Percentiles rank a stretch among this genome's conserved stretches.
Evolutionary conservation across 1,140 invertebrate species (phyloP).

Genomic region (Formica exsecta): DNA sequence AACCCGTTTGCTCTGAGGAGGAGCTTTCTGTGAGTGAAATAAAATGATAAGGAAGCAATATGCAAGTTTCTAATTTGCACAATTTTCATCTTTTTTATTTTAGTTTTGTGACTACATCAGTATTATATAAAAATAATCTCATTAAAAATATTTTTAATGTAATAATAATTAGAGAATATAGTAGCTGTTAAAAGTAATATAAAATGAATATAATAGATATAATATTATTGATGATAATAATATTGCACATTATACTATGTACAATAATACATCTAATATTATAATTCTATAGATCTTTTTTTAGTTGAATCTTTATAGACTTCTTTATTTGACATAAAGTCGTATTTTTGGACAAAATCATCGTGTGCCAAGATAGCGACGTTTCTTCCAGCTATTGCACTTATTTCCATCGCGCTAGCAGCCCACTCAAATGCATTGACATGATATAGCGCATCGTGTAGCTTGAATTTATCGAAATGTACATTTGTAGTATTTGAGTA

Average conservation of each 20-base stretch:
- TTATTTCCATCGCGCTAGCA: slow-evolving; percentile 92
- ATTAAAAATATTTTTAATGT: not conserved
- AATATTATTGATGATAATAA: no score
- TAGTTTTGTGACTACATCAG: no score
- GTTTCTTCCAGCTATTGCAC: slow-evolving; percentile 89
- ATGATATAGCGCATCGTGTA: slow-evolving; percentile 88
- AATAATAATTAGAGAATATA: no score
- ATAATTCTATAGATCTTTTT: slow-evolving; percentile 40
- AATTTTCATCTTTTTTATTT: no score
- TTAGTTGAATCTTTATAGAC: not conserved
- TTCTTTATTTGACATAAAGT: slow-evolving; percentile 10
- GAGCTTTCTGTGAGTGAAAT: no score
- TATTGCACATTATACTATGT: not conserved
- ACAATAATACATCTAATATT: not conserved
- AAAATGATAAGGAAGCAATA: no score
- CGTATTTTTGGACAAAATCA: slow-evolving; percentile 72
- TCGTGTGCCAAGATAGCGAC: slow-evolving; percentile 88
- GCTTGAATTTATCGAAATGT: slow-evolving; percentile 86
- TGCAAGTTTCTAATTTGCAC: no score
- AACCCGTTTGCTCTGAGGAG: no score
- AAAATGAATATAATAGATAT: no score
- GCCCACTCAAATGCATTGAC: slow-evolving; percentile 90
- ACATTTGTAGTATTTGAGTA: slow-evolving; percentile 83
- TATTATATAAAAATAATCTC: not conserved
- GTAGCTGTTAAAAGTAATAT: no score